Percentiles rank a stretch among this genome's conserved stretches.
Conservation (phyloP, 2,888 invertebrate genomes). For the Drosophila hamatofila region DNA sequence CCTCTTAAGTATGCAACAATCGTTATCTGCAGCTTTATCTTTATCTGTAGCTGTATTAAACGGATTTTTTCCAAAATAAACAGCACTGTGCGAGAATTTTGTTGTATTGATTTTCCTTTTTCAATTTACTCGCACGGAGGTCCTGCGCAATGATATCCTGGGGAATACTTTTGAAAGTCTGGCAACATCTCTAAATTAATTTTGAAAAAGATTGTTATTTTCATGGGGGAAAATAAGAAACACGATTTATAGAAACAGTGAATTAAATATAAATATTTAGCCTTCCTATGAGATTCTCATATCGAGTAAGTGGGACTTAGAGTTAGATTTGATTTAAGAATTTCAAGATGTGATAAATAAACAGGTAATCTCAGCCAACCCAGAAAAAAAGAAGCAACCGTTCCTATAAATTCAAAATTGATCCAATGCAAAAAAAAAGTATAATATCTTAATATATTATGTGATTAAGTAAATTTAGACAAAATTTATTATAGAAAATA, state of each 20-base stretch:
- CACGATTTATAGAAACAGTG: no score
- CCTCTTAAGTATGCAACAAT: conserved; percentile 1
- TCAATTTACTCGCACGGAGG: conserved; percentile 3
- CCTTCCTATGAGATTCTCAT: neutral
- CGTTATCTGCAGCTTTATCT: neutral
- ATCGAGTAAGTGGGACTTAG: no score
- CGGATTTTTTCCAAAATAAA: conserved; percentile 10
- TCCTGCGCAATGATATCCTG: conserved; percentile 41
- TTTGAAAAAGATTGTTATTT: neutral
- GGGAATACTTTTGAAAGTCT: conserved; percentile 8
- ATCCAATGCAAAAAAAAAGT: no score
- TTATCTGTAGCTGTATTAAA: neutral
- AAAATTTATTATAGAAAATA: neutral
- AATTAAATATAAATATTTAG: no score
- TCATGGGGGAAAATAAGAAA: neutral
- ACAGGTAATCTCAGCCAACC: no score
- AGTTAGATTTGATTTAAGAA: no score
- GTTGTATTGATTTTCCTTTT: conserved; percentile 47
- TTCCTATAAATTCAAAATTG: no score
- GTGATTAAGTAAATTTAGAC: neutral
- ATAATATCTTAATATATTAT: no score
- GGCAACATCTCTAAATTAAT: conserved; percentile 23
- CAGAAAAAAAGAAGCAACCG: no score
- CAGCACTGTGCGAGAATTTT: conserved; percentile 7
- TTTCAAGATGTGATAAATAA: no score